Base-by-base conservation (phyloP, 2,888 invertebrate genomes). In the Agapetus fuscipes region DNA sequence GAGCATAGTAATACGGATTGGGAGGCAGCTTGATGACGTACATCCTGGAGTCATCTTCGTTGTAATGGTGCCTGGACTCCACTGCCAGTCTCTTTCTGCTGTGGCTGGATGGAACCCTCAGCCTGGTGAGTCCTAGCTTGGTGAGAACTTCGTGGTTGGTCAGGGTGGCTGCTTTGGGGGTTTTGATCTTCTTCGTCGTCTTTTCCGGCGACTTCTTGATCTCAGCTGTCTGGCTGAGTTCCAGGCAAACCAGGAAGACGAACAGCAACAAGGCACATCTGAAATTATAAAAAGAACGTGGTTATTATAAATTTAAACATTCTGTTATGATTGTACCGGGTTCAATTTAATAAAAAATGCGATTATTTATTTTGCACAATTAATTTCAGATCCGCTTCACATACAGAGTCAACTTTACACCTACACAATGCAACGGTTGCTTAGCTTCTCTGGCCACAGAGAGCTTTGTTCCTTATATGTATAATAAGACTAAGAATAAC, bases 1-100 rank as follows among this genome's bases (percentile, higher is more conserved):
- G 74, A 3, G 75, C 75, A 63, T 88, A 88, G 59, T 86, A 88
- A 52, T 81, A 82, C 11, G 78, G 80, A 59, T 83, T 84, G n/a
- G 87, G 85, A 1, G 88, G 88, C 34, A 88, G 66, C 57, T 88
- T 88, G 49, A 88, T 84, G 56, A 88, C 79, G 70, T 80, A 87
- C 77, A 88, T 84, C 62, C 86, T 82, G 20, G 87, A 87, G 58
- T 88, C 88, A 49, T 81, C 81, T 1, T 79, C 76, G 48, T 71
- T 59, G 40, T 75, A 74, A 56, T 80, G 80, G 50, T 80, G 73
- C 43, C 82, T 67, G 46, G 82, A 81, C 60, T 83, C 80, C 37
- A 80, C 83, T 0, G 87, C 85, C 45, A 87, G 62, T 13, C 88
- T 73, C 61, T 88, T 88, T 52, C 83, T 58, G 55, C 85, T 83